A percentile compares a stretch with the other conserved stretches of the same genome.
These are phyloP conservation scores for Microtus oregoni DNA, from an alignment of 2,113 vertebrate species.

Conservation along the genomic window DNA sequence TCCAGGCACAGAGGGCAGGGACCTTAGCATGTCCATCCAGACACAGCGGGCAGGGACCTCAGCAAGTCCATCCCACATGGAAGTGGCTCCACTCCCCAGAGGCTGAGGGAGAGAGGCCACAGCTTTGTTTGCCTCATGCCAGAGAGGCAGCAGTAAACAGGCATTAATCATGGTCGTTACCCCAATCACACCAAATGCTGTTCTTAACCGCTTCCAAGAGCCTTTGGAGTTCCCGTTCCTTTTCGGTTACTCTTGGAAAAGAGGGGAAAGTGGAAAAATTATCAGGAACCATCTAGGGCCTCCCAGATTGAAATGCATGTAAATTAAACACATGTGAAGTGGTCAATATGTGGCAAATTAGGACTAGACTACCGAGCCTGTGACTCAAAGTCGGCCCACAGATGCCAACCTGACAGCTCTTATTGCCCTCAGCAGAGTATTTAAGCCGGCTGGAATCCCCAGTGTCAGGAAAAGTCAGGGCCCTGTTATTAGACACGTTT, in stretches of 20 bases:
- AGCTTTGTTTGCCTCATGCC: constrained; percentile 69
- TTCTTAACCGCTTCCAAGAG: constrained; percentile 72
- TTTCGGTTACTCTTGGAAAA: constrained; percentile 61
- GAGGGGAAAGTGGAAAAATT: constrained; percentile 60
- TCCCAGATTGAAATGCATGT: constrained; percentile 83
- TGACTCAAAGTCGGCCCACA: constrained; percentile 79
- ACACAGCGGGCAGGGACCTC: background rate
- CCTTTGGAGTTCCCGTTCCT: background rate
- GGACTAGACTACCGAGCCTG: constrained; percentile 81
- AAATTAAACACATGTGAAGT: constrained; percentile 86
- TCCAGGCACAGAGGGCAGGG: background rate
- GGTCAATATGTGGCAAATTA: constrained; percentile 86
- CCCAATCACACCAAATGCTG: constrained; percentile 53
- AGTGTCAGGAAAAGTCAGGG: constrained; percentile 90
- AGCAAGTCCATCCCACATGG: background rate
- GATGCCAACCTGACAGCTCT: constrained; percentile 87
- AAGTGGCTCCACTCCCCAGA: constrained; percentile 34
- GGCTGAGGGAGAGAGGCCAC: constrained; percentile 57
- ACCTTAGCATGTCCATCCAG: background rate
- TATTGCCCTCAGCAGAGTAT: constrained; percentile 88
- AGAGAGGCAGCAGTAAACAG: constrained; percentile 42
- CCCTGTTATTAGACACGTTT: constrained; percentile 93
- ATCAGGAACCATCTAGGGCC: constrained; percentile 74
- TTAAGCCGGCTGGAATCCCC: constrained; percentile 90
- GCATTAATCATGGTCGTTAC: constrained; percentile 73